These are phyloP conservation scores for Onthophagus taurus DNA, from an alignment of 1,140 invertebrate genomes.

Conservation along the genomic window DNA sequence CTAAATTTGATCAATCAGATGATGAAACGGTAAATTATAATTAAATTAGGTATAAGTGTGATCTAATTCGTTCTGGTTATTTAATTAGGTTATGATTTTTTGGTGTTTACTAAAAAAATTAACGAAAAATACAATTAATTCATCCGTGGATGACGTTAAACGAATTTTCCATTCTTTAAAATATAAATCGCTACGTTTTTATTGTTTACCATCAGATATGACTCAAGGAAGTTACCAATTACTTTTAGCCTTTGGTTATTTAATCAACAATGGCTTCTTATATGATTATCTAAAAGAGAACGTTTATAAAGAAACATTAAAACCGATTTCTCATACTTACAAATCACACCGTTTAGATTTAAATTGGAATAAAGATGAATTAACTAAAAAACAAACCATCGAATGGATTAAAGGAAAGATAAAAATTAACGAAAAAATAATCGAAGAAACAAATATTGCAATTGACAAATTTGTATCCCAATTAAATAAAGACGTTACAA, in stretches of 20 bases:
- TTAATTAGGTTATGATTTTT: conserved; percentile 14
- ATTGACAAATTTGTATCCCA: conserved; percentile 12
- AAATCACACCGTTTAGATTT: background rate
- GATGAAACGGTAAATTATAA: conserved; percentile 16
- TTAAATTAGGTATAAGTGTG: conserved; percentile 1
- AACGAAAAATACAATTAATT: background rate
- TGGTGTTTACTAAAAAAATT: conserved; percentile 16
- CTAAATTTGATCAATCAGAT: conserved; percentile 20
- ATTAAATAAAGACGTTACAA: too few species aligned
- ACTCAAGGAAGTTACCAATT: conserved; percentile 16
- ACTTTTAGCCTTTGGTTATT: conserved; percentile 14
- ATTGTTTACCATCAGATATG: conserved; percentile 14
- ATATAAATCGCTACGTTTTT: conserved; percentile 12
- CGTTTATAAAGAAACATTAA: conserved; percentile 9
- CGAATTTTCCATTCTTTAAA: conserved; percentile 8
- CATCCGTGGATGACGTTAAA: conserved; percentile 9
- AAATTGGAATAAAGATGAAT: conserved; percentile 7
- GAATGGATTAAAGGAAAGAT: conserved; percentile 15
- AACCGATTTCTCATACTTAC: conserved; percentile 1
- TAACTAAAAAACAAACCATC: conserved; percentile 8
- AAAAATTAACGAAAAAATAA: conserved; percentile 8
- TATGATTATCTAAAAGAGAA: conserved; percentile 5
- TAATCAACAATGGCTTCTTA: conserved; percentile 10
- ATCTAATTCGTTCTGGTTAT: too few species aligned
- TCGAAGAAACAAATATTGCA: conserved; percentile 5